Evolutionary conservation across 1,140 invertebrate genomes (phyloP).

Genomic region (Heliothis subflexa): DNA sequence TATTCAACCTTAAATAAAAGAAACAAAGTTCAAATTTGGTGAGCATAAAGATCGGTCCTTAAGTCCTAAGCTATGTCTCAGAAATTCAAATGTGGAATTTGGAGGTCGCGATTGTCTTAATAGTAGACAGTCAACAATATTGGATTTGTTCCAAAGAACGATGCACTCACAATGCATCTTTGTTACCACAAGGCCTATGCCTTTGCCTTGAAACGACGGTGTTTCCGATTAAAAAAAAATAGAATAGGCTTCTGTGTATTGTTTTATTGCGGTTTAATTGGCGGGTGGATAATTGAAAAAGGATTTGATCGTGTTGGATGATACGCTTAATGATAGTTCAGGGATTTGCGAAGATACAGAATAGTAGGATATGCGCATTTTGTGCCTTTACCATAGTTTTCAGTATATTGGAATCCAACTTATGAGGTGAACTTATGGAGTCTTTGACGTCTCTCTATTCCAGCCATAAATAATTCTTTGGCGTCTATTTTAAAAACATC

Average conservation of each 20-base stretch:
- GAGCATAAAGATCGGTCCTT: neutral
- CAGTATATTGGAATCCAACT: no score
- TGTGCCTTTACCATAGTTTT: neutral
- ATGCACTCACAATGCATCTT: conserved; percentile 79
- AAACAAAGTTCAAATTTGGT: neutral
- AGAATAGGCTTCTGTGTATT: conserved; percentile 61
- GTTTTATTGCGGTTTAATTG: conserved; percentile 73
- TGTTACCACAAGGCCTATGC: conserved; percentile 74
- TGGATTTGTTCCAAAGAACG: conserved; percentile 80
- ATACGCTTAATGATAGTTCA: conserved; percentile 29
- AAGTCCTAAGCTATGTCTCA: conserved; percentile 42
- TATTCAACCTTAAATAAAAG: conserved; percentile 19
- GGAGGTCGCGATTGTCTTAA: conserved; percentile 72
- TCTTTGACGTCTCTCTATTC: no score
- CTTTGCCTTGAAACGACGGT: conserved; percentile 69
- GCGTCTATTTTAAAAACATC: no score
- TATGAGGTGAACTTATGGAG: no score
- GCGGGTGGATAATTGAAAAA: conserved; percentile 52
- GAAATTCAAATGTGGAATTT: conserved; percentile 82
- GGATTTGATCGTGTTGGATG: conserved; percentile 29
- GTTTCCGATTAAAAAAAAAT: conserved; percentile 75
- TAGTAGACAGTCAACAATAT: conserved; percentile 70
- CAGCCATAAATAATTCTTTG: no score
- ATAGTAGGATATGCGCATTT: neutral
- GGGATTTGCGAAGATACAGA: neutral